Base-by-base conservation (phyloP, 2,797 vertebrate species). In the Coracias cyanogaster region DNA sequence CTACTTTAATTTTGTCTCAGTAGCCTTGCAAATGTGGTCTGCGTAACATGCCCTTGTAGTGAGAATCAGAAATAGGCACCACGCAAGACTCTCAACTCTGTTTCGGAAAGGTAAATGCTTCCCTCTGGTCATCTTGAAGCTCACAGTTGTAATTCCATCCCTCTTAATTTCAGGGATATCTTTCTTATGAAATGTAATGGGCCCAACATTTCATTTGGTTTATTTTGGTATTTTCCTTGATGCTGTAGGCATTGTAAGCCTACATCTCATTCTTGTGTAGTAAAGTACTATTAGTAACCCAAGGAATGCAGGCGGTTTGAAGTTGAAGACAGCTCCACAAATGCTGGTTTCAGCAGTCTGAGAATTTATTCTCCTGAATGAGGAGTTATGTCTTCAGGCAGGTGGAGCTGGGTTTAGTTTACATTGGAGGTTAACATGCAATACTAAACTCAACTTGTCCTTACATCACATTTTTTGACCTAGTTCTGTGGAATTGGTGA, bases 31-130 rank as follows among this genome's bases (percentile, higher is more conserved):
- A 11, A 92, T 1, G 2, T 57, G 33, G 51, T 84, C 46, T 65
- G 43, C 3, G 9, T 76, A 70, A 41, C 18, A 1, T 60, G 62
- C 35, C 72, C 58, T 72, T 57, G 51, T 51, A 84, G 52, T 46
- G 57, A 64, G 62, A 77, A 91, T 86, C 48, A 46, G 70, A 90
- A 93, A 55, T n/a, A 33, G 58, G 66, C 33, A 79, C 35, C 20
- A 4, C 29, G 24, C n/a, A 85, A 69, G 76, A 66, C 24, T 78
- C 65, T 70, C 43, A 51, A 18, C 62, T 66, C 65, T 10, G 20
- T 90, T 91, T 89, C 7, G 1, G 35, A 94, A 94, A 94, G 95
- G 94, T 94, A 93, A 91, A 83, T 2, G 12, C 33, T 92, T 94
- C 77, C 76, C 87, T 93, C 87, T 1, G 7, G 89, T 94, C 73